These are phyloP conservation scores for Pandemis corylana DNA, from an alignment of 2,888 invertebrate genomes.

Conservation along the genomic window DNA sequence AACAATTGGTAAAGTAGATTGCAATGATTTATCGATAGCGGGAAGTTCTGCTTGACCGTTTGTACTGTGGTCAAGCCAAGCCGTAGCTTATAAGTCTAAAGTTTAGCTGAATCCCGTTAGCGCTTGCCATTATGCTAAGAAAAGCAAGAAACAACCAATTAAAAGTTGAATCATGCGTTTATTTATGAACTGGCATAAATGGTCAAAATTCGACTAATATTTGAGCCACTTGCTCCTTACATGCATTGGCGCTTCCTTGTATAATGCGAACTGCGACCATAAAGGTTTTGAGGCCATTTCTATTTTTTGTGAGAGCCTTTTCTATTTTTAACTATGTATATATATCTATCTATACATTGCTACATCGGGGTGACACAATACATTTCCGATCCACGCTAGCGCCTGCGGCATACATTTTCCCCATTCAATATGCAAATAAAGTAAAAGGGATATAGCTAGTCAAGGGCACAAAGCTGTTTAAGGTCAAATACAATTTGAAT, in stretches of 20 bases:
- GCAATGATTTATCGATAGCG: not conserved
- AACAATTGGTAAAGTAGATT: not conserved
- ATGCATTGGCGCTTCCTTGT: not conserved
- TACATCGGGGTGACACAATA: conserved; percentile 27
- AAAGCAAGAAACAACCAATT: too few relatives aligned
- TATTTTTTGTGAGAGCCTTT: not conserved
- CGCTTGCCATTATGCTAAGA: too few relatives aligned
- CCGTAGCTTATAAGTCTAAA: too few relatives aligned
- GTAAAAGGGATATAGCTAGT: conserved; percentile 20
- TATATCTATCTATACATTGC: not conserved
- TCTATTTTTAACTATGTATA: not conserved
- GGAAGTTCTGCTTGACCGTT: not conserved
- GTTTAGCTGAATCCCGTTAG: too few relatives aligned
- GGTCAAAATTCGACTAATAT: too few relatives aligned
- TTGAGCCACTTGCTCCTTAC: too few relatives aligned
- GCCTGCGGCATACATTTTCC: conserved; percentile 32
- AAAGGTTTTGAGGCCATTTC: not conserved
- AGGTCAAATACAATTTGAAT: not conserved
- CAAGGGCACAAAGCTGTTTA: not conserved
- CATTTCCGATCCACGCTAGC: conserved; percentile 32
- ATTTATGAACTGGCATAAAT: too few relatives aligned
- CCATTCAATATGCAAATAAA: conserved; percentile 30
- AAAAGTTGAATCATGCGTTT: too few relatives aligned
- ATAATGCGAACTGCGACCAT: not conserved
- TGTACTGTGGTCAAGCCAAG: not conserved